phyloP scores from a whole-genome alignment of 2,888 invertebrate genomes.

The Calliopum simillimum region DNA sequence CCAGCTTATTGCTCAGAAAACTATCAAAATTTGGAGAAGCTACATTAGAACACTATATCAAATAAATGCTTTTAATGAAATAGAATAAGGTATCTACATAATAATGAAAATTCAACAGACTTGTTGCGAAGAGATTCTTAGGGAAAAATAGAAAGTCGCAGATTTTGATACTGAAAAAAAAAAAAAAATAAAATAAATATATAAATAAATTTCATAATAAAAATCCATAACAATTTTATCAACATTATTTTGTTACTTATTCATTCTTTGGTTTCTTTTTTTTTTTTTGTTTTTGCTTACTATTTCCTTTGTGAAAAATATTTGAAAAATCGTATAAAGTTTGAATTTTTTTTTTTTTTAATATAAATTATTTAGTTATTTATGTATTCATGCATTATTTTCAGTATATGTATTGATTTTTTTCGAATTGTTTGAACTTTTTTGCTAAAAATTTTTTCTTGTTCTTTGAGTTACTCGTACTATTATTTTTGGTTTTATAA shows the following conservation, averaged over 20 bases:
- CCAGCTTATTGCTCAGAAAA: no score
- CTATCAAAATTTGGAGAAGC: no score
- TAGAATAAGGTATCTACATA: no score
- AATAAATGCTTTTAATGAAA: no score
- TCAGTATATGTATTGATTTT: slow-evolving; percentile 5
- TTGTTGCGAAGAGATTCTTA: no score
- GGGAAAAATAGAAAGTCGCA: no score
- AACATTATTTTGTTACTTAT: background rate
- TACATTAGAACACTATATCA: no score
- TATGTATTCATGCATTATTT: background rate
- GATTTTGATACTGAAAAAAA: no score
- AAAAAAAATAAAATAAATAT: no score
- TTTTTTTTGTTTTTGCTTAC: background rate
- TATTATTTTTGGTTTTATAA: no score
- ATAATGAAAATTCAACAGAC: no score
- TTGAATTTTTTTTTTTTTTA: slow-evolving; percentile 18
- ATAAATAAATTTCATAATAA: background rate
- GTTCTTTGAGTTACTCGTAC: background rate
- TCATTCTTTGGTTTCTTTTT: background rate
- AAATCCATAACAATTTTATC: slow-evolving; percentile 14
- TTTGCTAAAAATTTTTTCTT: slow-evolving; percentile 2
- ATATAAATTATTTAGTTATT: slow-evolving; percentile 9
- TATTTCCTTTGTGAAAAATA: slow-evolving; percentile 28
- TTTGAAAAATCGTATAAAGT: slow-evolving; percentile 32
- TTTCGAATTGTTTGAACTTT: slow-evolving; percentile 6